Percentiles rank a stretch among this genome's conserved stretches.
Evolutionary conservation across 2,888 invertebrate species (phyloP).

Genomic region (Operophtera brumata): DNA sequence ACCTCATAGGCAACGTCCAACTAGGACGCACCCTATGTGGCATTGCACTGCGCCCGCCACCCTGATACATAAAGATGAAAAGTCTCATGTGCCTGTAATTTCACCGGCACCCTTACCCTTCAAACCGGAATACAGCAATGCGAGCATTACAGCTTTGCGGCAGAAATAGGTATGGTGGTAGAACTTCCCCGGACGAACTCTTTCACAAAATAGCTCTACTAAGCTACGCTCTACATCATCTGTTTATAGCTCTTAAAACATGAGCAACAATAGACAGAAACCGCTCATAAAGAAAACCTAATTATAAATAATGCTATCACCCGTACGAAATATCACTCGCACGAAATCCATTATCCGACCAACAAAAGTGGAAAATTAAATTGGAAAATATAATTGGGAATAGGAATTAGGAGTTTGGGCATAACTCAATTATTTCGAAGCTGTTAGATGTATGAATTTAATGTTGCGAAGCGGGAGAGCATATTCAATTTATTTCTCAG

Average conservation of each 20-base stretch:
- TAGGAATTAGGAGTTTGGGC: constrained; percentile 48
- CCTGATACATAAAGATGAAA: not conserved
- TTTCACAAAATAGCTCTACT: too few species aligned
- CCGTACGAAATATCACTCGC: constrained; percentile 21
- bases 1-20: too few species aligned
- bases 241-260: constrained; percentile 1
- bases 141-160: too few species aligned
- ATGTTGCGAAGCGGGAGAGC: constrained; percentile 10
- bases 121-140: too few species aligned
- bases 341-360: constrained; percentile 53
- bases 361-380: constrained; percentile 64
- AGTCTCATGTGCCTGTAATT: too few species aligned
- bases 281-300: constrained; percentile 21
- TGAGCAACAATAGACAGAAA: not conserved
- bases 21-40: not conserved
- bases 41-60: too few species aligned
- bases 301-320: constrained; percentile 30
- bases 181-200: too few species aligned
- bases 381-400: constrained; percentile 61
- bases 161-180: too few species aligned
- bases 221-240: not conserved
- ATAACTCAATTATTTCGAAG: constrained; percentile 54
- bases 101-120: too few species aligned
- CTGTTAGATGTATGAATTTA: constrained; percentile 37
- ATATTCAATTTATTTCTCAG: too few species aligned